Base-by-base conservation (phyloP, 2,113 vertebrate species). In the Ardeotis arabs region DNA sequence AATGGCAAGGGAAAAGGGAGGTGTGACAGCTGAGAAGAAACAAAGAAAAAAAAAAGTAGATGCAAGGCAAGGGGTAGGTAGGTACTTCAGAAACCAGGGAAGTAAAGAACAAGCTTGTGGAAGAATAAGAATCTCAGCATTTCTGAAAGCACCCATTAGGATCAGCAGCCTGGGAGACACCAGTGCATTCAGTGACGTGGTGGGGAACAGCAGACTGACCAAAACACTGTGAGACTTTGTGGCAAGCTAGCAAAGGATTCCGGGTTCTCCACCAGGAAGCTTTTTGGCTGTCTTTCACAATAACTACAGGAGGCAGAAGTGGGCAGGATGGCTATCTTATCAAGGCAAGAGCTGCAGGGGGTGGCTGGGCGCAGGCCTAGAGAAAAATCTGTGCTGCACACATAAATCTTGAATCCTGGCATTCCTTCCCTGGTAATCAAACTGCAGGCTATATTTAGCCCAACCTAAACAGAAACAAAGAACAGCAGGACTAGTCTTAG, bases 391-490 rank as follows among this genome's bases (percentile, higher is more conserved):
- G 47, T 66, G 50, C 89, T 39, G 58, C 47, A 25, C 11, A 10
- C 45, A 84, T 59, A 85, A 91, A 83, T 94, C 77, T 70, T 45
- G 66, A 79, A 68, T 69, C 59, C 74, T 94, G 79, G 59, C 83
- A 92, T 91, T 95, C 82, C 64, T 84, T 35, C 73, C 68, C 29
- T 3, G 1, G 68, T n/a, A 95, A 85, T 93, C 87, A 92, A 94
- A 83, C 60, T 64, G 87, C 69, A 73, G 66, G 69, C 79, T 96
- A 92, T 94, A 93, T 97, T 95, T 95, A 96, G 80, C 80, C 24
- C 66, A 95, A 89, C 80, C 79, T 94, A 97, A 97, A 96, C 80
- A 96, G 93, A 79, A 94, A 90, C 47, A 63, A 82, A 72, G 76
- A 95, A 74, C 76, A 84, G 91, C 90, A 95, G 80, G 74, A 67